Base-by-base conservation (phyloP, 1,140 invertebrate genomes). In the Trichogramma pretiosum region DNA sequence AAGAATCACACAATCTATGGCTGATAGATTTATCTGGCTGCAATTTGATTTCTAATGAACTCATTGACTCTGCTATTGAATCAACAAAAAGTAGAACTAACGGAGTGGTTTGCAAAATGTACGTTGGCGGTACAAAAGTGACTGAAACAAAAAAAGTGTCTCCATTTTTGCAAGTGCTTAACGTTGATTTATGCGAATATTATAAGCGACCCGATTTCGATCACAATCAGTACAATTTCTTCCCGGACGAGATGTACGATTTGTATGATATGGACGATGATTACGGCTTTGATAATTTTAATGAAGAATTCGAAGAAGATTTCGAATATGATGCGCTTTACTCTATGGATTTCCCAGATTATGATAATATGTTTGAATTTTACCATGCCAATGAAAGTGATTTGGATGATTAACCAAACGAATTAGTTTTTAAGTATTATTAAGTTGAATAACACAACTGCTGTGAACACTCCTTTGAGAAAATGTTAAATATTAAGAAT, bases 111-210 rank as follows among this genome's bases (percentile, higher is more conserved):
- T 55, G 65, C 3, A 63, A 59, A 48, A 55, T 67, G 11, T 57
- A 56, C 19, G 50, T 64, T 9, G 61, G 59, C 2, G 41, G 40
- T 21, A 64, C 60, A 4, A 30, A 16, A 3, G 35, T 53, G 9
- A 40, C 19, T 7, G 23, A 50, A n/a, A 37, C 58, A n/a, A 39
- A 36, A 14, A 49, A 53, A 40, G 22, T 61, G 9, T 62, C 63
- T 0, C 64, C 63, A n/a, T 52, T 63, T 14, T 50, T 67, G 9
- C 60, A 62, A 39, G 56, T 65, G 24, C 43, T 67, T 5, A 62
- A 64, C 24, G 48, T 66, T 17, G 50, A 57, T 48, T 22, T 61
- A 16, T 55, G 50, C 13, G 17, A 30, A 17, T 8, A 10, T 1
- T 21, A 41, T 26, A 26, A 21, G 18, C 17, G 41, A 11, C 37